Conservation (phyloP, 2,113 vertebrate species). For the Macquaria ambigua region DNA sequence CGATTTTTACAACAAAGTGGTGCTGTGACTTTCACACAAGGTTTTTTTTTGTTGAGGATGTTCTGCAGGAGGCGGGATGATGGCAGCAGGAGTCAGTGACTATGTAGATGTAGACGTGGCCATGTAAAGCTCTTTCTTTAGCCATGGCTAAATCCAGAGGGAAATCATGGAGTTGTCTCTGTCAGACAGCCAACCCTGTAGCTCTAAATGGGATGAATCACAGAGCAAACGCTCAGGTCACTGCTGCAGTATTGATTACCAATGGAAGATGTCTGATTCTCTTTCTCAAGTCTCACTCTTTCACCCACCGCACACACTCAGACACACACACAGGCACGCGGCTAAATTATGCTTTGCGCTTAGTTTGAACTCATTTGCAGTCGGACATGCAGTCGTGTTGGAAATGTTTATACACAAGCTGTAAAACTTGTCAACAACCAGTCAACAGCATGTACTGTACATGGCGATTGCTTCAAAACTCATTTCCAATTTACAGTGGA, state of each 20-base stretch:
- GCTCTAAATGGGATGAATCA: constrained; percentile 81
- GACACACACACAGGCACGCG: constrained; percentile 11
- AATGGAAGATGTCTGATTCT: constrained; percentile 77
- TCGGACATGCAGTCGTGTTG: neutral
- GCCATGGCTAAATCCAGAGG: constrained; percentile 57
- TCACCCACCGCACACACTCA: constrained; percentile 27
- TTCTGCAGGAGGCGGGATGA: constrained; percentile 4
- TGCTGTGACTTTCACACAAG: constrained; percentile 29
- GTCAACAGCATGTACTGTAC: constrained; percentile 4
- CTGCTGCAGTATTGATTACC: constrained; percentile 85
- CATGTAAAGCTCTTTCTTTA: constrained; percentile 38
- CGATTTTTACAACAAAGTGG: constrained; percentile 17
- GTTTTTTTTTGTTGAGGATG: constrained; percentile 6
- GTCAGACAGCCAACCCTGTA: constrained; percentile 66
- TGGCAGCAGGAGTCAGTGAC: constrained; percentile 25
- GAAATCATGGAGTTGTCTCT: constrained; percentile 75
- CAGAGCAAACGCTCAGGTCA: constrained; percentile 76
- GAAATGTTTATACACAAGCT: constrained; percentile 40
- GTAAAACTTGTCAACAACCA: constrained; percentile 27
- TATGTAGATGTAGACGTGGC: constrained; percentile 39
- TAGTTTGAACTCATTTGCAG: constrained; percentile 40
- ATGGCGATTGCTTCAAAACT: constrained; percentile 3
- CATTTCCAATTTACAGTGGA: constrained; percentile 42
- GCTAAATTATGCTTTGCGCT: constrained; percentile 25
- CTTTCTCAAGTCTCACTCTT: constrained; percentile 69